phyloP scores from a whole-genome alignment of 2,888 invertebrate species.

The Dryobotodes eremita region DNA sequence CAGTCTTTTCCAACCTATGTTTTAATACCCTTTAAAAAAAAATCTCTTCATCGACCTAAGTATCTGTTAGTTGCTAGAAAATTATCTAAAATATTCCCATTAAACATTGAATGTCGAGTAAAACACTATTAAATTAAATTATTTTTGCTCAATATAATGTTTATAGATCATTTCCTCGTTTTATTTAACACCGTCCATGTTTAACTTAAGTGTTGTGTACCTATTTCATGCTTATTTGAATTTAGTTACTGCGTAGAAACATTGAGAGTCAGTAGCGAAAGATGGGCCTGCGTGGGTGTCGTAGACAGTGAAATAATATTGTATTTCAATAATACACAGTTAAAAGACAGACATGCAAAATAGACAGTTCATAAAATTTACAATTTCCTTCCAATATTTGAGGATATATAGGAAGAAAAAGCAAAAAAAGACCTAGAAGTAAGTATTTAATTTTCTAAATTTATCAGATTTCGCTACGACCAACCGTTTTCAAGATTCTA shows the following conservation, averaged over 20 bases:
- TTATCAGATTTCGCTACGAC: neutral
- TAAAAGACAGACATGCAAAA: neutral
- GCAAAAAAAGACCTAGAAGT: neutral
- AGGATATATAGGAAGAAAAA: neutral
- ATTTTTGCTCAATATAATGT: constrained; percentile 72
- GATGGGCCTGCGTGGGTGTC: neutral
- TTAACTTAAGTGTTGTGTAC: constrained; percentile 23
- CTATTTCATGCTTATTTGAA: constrained; percentile 46
- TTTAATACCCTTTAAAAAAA: neutral
- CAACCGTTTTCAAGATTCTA: neutral
- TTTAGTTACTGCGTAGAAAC: neutral
- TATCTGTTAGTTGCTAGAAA: constrained; percentile 44
- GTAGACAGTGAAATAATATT: neutral
- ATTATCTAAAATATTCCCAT: constrained; percentile 8
- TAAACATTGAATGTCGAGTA: constrained; percentile 36
- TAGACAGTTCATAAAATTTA: neutral
- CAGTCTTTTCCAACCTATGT: neutral
- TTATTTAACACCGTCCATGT: constrained; percentile 36
- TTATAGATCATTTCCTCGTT: constrained; percentile 55
- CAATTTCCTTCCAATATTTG: neutral
- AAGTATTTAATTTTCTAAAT: neutral
- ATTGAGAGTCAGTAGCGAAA: neutral
- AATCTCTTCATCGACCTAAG: neutral
- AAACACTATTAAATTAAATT: constrained; percentile 45
- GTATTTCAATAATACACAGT: neutral